These are phyloP conservation scores for Syngnathus acus DNA, from an alignment of 2,797 vertebrate genomes.

Conservation along the genomic window DNA sequence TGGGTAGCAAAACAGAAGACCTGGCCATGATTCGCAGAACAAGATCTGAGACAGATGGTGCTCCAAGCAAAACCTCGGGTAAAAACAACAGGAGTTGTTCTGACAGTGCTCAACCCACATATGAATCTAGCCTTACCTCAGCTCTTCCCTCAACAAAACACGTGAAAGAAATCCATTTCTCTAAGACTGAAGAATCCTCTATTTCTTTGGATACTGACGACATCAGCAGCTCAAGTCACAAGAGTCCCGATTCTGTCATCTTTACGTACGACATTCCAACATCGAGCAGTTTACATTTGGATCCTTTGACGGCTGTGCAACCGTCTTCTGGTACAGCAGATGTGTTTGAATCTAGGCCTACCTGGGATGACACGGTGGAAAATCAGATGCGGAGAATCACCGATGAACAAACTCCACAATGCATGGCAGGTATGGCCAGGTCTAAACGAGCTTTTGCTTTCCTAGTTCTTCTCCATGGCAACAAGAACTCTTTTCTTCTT, in stretches of 20 bases:
- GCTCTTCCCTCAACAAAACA: slow-evolving; percentile 35
- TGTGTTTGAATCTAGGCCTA: slow-evolving; percentile 89
- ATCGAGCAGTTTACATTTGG: slow-evolving; percentile 78
- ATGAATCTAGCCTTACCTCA: slow-evolving; percentile 7
- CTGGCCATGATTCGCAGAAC: slow-evolving; percentile 44
- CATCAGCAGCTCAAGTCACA: slow-evolving; percentile 43
- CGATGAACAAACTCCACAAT: slow-evolving; percentile 85
- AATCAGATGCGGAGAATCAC: slow-evolving; percentile 94
- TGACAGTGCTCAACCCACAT: slow-evolving; percentile 50
- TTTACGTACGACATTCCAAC: slow-evolving; percentile 67
- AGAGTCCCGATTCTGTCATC: slow-evolving; percentile 59
- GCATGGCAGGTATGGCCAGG: slow-evolving; percentile 84
- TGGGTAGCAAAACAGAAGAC: slow-evolving; percentile 21
- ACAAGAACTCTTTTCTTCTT: slow-evolving; percentile 45
- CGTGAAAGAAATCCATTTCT: slow-evolving; percentile 25
- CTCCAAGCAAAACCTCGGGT: slow-evolving; percentile 46
- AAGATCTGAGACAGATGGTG: slow-evolving; percentile 58
- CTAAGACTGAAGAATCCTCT: slow-evolving; percentile 29
- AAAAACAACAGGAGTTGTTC: slow-evolving; percentile 50
- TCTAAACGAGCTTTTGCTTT: slow-evolving; percentile 68
- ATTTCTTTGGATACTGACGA: slow-evolving; percentile 46
- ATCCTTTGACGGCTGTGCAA: slow-evolving; percentile 71
- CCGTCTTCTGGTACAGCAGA: slow-evolving; percentile 77
- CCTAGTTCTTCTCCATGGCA: slow-evolving; percentile 65
- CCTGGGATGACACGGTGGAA: slow-evolving; percentile 92